Evolutionary conservation across 2,797 vertebrate genomes (phyloP).

Genomic region (Hippoglossus hippoglossus): DNA sequence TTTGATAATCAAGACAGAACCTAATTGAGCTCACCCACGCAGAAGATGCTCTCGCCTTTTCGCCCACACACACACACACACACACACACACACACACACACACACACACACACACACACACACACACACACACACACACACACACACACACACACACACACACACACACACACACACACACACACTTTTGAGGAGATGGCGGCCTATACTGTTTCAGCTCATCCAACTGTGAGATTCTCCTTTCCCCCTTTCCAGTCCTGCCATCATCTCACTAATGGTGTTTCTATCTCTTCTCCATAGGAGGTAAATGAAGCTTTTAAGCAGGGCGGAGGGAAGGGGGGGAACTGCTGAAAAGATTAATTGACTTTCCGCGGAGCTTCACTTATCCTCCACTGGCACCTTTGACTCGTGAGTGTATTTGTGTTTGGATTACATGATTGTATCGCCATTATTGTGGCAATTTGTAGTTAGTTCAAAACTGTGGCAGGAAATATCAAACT

Average conservation of each 20-base stretch:
- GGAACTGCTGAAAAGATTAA: slow-evolving; percentile 76
- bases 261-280: slow-evolving; percentile 96
- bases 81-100: slow-evolving; percentile 59
- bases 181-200: slow-evolving; percentile 72
- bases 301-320: slow-evolving; percentile 97
- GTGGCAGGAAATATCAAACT: slow-evolving; percentile 69
- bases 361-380: slow-evolving; percentile 53
- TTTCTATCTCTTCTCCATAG: slow-evolving; percentile 97
- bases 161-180: slow-evolving; percentile 65
- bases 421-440: slow-evolving; percentile 76
- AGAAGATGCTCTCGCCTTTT: slow-evolving; percentile 75
- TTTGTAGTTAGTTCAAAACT: slow-evolving; percentile 62
- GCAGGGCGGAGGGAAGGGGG: slow-evolving; percentile 77
- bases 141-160: slow-evolving; percentile 63
- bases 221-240: slow-evolving; percentile 95
- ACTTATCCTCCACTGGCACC: slow-evolving; percentile 77
- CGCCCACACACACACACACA: slow-evolving; percentile 61
- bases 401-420: slow-evolving; percentile 79
- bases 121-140: slow-evolving; percentile 59
- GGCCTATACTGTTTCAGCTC: slow-evolving; percentile 92
- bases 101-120: slow-evolving; percentile 59
- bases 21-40: slow-evolving; percentile 78
- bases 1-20: slow-evolving; percentile 87
- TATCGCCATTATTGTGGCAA: slow-evolving; percentile 66
- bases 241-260: slow-evolving; percentile 93